Evolutionary conservation across 2,113 vertebrate genomes (phyloP), one percentile per base, ranked within the genome.

Genomic region (Zosterops japonicus): DNA sequence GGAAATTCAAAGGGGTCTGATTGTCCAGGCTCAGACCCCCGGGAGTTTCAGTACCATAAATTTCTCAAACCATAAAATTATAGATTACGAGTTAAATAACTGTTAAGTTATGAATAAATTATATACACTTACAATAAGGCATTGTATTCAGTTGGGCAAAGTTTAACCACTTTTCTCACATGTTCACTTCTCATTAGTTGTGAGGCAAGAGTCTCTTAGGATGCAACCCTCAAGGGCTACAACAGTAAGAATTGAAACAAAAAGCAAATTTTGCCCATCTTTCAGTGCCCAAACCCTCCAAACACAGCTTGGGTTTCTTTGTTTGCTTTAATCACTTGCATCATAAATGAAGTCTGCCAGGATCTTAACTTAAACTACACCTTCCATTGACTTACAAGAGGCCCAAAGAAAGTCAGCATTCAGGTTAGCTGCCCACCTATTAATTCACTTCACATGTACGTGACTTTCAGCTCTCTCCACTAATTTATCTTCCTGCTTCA

Each of bases 141-240:
- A 61, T 16, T 65, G 9, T 11, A 55, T 59, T 61, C 14, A 27
- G 23, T 47, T 36, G 59, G 20, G 25, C 14, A 69, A 23, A 52
- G 35, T 68, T 59, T 60, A 87, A 83, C 18, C 59, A 27, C 33
- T 35, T 91, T 84, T 50, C 12, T 72, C 53, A 56, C 8, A 14
- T 5, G 10, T 25, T 76, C 23, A 28, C 41, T 81, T 70, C 55
- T 19, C 19, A 15, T 29, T 24, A 31, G 11, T 12, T 60, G 46
- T 76, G n/a, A 84, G 27, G 22, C 17, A 64, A n/a, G 10, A 27
- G 3, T 20, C 9, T 53, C n/a, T 76, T 36, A 46, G 87, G 17
- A 22, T 21, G 19, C 8, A 49, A 31, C 6, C 14, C 33, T 41
- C 0, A 0, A 61, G 36, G 53, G 10, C n/a, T 60, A 75, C 11